Evolutionary conservation across 2,888 invertebrate genomes (phyloP).

Genomic region (Oligia fasciuncula): DNA sequence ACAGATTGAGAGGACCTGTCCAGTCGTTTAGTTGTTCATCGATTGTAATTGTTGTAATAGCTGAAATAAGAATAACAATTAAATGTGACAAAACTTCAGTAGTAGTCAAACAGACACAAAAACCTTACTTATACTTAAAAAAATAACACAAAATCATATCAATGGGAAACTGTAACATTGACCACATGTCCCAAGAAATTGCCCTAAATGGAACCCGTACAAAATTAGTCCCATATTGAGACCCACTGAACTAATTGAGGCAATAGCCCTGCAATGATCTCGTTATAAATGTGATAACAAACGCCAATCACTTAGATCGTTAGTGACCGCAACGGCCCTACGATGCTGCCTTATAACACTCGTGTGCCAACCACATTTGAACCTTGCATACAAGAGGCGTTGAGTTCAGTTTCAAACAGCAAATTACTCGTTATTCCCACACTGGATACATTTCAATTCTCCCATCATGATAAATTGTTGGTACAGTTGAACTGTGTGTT

Average conservation of each 20-base stretch:
- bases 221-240: conserved; percentile 29
- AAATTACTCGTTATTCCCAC: conserved; percentile 31
- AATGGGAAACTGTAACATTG: neutral
- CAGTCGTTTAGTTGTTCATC: too few relatives aligned
- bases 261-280: conserved; percentile 56
- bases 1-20: too few relatives aligned
- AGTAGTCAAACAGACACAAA: neutral
- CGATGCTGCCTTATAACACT: conserved; percentile 44
- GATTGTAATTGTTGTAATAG: too few relatives aligned
- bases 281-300: conserved; percentile 67
- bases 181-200: neutral
- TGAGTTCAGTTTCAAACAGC: conserved; percentile 21
- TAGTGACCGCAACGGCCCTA: conserved; percentile 58
- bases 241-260: conserved; percentile 50
- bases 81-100: neutral
- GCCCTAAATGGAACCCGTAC: neutral
- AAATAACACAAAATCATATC: neutral
- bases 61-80: too few relatives aligned
- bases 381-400: neutral
- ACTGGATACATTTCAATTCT: conserved; percentile 44
- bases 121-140: neutral
- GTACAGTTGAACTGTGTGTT: conserved; percentile 25
- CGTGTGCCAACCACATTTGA: conserved; percentile 2
- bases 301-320: conserved; percentile 69
- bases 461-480: conserved; percentile 47